Percentiles rank a stretch among this genome's conserved stretches.
Evolutionary conservation across 1,140 invertebrate species (phyloP).

Genomic region (Drosophila elegans): DNA sequence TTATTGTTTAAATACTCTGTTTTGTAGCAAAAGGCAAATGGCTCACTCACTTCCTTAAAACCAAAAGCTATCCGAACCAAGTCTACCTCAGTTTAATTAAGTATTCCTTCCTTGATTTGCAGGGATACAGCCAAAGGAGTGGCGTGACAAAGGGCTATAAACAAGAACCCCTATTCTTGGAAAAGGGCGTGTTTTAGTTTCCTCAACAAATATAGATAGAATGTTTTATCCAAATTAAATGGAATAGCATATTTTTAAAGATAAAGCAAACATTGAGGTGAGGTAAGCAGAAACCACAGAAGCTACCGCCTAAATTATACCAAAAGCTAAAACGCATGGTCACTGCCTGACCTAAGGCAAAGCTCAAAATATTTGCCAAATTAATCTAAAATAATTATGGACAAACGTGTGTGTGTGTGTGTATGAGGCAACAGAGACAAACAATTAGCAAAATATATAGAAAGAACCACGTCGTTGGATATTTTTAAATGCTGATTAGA

Average conservation of each 20-base stretch:
- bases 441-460: constrained; percentile 50
- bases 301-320: constrained; percentile 8
- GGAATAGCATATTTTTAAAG: constrained; percentile 18
- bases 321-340: constrained; percentile 3
- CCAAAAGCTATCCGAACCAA: background rate
- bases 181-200: constrained; percentile 17
- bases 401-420: constrained; percentile 1
- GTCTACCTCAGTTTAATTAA: constrained; percentile 11
- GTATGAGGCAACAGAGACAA: constrained; percentile 14
- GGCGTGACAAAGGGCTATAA: constrained; percentile 30
- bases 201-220: constrained; percentile 9
- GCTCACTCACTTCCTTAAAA: background rate
- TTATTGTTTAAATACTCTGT: no score
- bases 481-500: constrained; percentile 58
- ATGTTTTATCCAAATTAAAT: background rate
- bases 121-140: background rate
- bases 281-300: constrained; percentile 31
- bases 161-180: background rate
- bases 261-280: constrained; percentile 31
- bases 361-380: constrained; percentile 50
- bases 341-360: constrained; percentile 34
- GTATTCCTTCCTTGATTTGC: constrained; percentile 3
- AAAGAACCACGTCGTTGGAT: constrained; percentile 19
- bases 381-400: constrained; percentile 70
- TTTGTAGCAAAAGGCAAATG: no score